These are phyloP conservation scores for Schizopygopsis malacanthus DNA, from an alignment of 2,797 vertebrate genomes.

Conservation along the genomic window DNA sequence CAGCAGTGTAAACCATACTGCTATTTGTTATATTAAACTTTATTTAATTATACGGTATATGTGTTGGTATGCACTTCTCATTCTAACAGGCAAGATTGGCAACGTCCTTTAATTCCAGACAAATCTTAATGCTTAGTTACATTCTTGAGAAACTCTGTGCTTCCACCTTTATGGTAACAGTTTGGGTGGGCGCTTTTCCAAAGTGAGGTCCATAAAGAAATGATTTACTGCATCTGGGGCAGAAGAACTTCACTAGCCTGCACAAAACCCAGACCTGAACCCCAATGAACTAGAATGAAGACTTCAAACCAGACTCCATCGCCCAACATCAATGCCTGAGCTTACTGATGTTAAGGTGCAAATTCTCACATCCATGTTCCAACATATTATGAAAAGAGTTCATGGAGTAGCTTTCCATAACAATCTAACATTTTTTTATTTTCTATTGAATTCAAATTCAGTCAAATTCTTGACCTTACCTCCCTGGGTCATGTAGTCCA, in stretches of 20 bases:
- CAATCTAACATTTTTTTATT: background rate
- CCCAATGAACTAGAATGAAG: background rate
- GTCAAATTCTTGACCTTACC: slow-evolving; percentile 78
- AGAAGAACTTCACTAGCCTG: slow-evolving; percentile 8
- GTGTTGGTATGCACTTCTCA: background rate
- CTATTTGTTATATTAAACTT: slow-evolving; percentile 1
- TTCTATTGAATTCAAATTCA: background rate
- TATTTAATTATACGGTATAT: background rate
- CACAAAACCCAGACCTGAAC: background rate
- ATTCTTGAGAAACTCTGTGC: slow-evolving; percentile 2
- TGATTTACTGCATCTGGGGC: background rate
- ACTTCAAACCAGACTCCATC: background rate
- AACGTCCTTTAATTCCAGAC: background rate
- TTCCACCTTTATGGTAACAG: slow-evolving; percentile 23
- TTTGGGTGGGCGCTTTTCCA: slow-evolving; percentile 7
- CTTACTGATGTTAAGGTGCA: background rate
- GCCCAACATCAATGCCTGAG: background rate
- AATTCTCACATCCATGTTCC: background rate
- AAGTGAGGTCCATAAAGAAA: slow-evolving; percentile 13
- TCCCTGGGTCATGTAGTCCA: slow-evolving; percentile 96
- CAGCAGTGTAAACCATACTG: background rate
- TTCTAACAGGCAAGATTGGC: background rate
- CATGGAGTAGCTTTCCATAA: background rate
- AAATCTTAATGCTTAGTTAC: background rate
- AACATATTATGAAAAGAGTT: background rate